These are phyloP conservation scores for Venusia cambrica DNA, from an alignment of 2,888 invertebrate species.

Conservation along the genomic window DNA sequence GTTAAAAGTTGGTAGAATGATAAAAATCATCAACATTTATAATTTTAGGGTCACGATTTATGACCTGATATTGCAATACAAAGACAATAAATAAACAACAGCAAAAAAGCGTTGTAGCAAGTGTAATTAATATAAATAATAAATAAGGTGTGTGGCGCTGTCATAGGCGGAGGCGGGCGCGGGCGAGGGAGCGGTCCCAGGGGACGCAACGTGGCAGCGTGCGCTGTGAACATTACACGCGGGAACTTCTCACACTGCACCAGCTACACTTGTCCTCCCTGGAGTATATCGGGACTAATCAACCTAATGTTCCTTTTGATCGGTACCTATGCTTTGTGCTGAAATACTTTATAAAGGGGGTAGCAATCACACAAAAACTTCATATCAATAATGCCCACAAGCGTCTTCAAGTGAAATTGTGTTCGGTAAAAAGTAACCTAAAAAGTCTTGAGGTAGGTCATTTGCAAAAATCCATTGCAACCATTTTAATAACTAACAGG, in stretches of 20 bases:
- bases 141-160: conserved; percentile 54
- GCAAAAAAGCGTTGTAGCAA: conserved; percentile 48
- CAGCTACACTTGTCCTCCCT: conserved; percentile 44
- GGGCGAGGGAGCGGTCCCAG: conserved; percentile 36
- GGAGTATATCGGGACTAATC: too few species aligned
- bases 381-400: too few species aligned
- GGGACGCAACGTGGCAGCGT: conserved; percentile 39
- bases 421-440: conserved; percentile 1
- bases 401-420: too few species aligned
- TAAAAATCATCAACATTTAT: conserved; percentile 19
- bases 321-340: too few species aligned
- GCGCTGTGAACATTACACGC: conserved; percentile 64
- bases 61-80: conserved; percentile 25
- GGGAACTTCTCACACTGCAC: conserved; percentile 67
- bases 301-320: too few species aligned
- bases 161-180: conserved; percentile 42
- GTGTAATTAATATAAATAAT: conserved; percentile 71
- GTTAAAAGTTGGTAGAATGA: too few species aligned
- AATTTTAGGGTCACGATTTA: conserved; percentile 24
- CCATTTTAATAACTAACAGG: conserved; percentile 25
- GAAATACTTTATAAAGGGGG: too few species aligned
- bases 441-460: conserved; percentile 19
- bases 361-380: too few species aligned
- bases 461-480: conserved; percentile 9
- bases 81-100: conserved; percentile 34